phyloP scores from a whole-genome alignment of 2,888 invertebrate species.

The Agonopterix alstromeriana region DNA sequence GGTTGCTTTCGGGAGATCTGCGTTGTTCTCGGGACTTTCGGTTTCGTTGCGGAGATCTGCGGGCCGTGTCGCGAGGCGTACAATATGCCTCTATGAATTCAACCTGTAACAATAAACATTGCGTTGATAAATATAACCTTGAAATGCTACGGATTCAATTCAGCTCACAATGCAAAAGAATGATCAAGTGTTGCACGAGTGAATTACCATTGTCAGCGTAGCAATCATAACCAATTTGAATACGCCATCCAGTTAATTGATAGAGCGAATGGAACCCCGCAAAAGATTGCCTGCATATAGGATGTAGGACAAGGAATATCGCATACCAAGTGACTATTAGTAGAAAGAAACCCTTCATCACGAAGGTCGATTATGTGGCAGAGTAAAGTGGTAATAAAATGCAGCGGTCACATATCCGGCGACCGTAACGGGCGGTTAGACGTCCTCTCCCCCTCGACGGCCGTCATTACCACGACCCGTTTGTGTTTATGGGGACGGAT shows the following conservation, averaged over 20 bases:
- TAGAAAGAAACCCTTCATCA: slow-evolving; percentile 68
- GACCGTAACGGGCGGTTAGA: slow-evolving; percentile 69
- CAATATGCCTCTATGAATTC: slow-evolving; percentile 85
- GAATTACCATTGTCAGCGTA: neutral
- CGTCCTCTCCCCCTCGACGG: slow-evolving; percentile 57
- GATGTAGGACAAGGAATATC: slow-evolving; percentile 18
- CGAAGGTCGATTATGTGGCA: slow-evolving; percentile 74
- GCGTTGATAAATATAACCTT: neutral
- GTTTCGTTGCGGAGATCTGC: slow-evolving; percentile 62
- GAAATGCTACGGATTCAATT: neutral
- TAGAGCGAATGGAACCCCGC: slow-evolving; percentile 14
- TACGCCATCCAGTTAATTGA: neutral
- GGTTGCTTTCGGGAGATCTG: slow-evolving; percentile 60
- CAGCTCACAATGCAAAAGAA: neutral
- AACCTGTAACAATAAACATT: slow-evolving; percentile 72
- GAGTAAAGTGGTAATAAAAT: slow-evolving; percentile 76
- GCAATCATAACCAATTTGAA: neutral
- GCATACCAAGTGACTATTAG: slow-evolving; percentile 56
- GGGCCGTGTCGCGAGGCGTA: slow-evolving; percentile 82
- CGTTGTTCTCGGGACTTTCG: slow-evolving; percentile 62
- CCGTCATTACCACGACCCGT: slow-evolving; percentile 70
- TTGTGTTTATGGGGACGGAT: slow-evolving; percentile 71
- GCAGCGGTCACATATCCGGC: slow-evolving; percentile 75
- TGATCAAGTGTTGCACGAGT: neutral
- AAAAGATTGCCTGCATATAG: slow-evolving; percentile 8